These are phyloP conservation scores for Clivina fossor DNA, from an alignment of 2,888 invertebrate species.

Conservation along the genomic window DNA sequence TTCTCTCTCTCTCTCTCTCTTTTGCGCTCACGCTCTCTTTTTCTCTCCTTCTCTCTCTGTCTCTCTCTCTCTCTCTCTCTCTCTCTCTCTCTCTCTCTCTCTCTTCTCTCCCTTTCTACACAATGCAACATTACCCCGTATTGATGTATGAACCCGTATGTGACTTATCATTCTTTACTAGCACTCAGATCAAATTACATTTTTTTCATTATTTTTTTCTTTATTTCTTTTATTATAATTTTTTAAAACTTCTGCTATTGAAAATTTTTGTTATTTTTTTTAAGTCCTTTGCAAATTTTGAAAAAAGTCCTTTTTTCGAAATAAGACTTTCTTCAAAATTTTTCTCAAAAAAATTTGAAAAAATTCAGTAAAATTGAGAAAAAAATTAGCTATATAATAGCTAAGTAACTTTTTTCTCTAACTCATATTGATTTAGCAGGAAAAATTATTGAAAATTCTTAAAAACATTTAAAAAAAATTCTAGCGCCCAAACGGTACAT, in stretches of 20 bases:
- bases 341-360: too few species aligned
- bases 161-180: neutral
- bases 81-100: neutral
- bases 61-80: neutral
- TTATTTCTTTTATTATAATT: neutral
- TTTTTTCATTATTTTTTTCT: neutral
- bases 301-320: neutral
- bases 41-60: neutral
- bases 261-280: neutral
- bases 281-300: neutral
- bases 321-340: too few species aligned
- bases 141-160: too few species aligned
- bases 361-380: too few species aligned
- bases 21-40: neutral
- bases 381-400: too few species aligned
- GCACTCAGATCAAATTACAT: neutral
- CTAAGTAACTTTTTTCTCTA: too few species aligned
- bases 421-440: too few species aligned
- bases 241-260: neutral
- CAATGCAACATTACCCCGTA: too few species aligned
- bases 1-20: neutral
- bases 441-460: too few species aligned
- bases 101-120: neutral
- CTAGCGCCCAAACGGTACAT: too few species aligned
- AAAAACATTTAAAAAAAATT: too few species aligned